Base-by-base conservation (phyloP, 2,888 invertebrate species). In the Luperina testacea region DNA sequence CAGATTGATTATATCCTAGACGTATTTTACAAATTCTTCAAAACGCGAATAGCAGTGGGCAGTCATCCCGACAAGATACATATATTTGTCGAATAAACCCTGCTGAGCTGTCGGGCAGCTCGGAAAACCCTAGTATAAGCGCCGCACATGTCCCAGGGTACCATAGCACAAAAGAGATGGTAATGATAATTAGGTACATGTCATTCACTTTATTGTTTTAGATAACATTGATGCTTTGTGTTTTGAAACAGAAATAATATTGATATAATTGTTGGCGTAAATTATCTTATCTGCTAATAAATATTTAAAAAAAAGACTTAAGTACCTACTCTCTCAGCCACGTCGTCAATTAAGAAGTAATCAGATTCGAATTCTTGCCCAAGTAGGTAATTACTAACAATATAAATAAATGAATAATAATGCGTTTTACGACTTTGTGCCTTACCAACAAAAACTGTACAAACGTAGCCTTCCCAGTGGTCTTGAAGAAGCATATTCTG, bases 401-500 rank as follows among this genome's bases (percentile, higher is more conserved):
- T 15, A 32, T 32, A 32, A 27, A 32, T 32, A 73, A 32, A 1
- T 24, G 45, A n/a, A n/a, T 61, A 24, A 13, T 32, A 42, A 20
- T 68, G 2, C n/a, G 1, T 20, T 32, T 24, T 67, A 69, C 17
- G 24, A 57, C 27, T 48, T 45, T 45, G 27, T 77, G 48, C 24
- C 97, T 94, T 91, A 98, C 97, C 87, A 97, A 91, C 51, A 97
- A 84, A 88, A 98, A 97, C 90, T 97, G 97, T 38, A 92, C 86
- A 65, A 93, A 90, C 2, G 94, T 95, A 4, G 98, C 98, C 84
- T 97, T 96, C 70, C 93, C 95, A 78, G 97, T 97, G 7, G 97
- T 97, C 95, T 98, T 98, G 93, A 98, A 99, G 82, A 98, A 97
- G 89, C 97, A 98, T 89, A 98, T 97, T 90, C 98, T 97, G 32